These are phyloP conservation scores for Hirtodrosophila cameraria DNA, from an alignment of 2,888 invertebrate species.

Conservation along the genomic window DNA sequence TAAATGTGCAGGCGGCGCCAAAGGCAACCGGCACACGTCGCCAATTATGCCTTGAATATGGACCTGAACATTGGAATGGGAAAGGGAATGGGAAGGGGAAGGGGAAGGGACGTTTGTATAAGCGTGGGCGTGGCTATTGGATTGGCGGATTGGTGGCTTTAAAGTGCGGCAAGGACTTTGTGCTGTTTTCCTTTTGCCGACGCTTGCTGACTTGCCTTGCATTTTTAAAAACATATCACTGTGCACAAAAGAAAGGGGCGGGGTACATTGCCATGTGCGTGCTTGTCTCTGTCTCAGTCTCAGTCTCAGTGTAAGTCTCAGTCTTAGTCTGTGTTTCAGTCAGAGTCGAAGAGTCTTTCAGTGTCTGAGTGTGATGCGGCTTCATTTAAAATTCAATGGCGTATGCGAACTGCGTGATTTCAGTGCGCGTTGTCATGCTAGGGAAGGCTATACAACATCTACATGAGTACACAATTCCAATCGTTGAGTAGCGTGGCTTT, in stretches of 20 bases:
- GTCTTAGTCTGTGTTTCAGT: slow-evolving; percentile 2
- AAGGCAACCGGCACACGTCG: slow-evolving; percentile 65
- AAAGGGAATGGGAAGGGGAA: too few species aligned
- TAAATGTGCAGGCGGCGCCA: slow-evolving; percentile 72
- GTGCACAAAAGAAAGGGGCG: slow-evolving; percentile 3
- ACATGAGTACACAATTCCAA: slow-evolving; percentile 45
- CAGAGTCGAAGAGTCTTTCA: slow-evolving; percentile 6
- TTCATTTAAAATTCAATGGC: slow-evolving; percentile 79
- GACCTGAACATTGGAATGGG: slow-evolving; percentile 8
- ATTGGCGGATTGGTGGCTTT: slow-evolving; percentile 21
- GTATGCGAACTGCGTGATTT: slow-evolving; percentile 76
- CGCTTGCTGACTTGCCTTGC: slow-evolving; percentile 31
- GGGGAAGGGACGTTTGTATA: too few species aligned
- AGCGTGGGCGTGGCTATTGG: slow-evolving; percentile 1
- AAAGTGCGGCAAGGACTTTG: slow-evolving; percentile 22
- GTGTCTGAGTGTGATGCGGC: slow-evolving; percentile 27
- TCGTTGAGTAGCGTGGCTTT: slow-evolving; percentile 34
- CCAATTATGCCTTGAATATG: slow-evolving; percentile 62
- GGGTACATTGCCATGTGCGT: slow-evolving; percentile 10
- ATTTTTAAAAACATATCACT: slow-evolving; percentile 60
- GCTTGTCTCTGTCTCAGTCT: slow-evolving; percentile 12
- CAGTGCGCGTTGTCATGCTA: slow-evolving; percentile 50
- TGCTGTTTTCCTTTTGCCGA: slow-evolving; percentile 18
- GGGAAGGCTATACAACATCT: slow-evolving; percentile 1
- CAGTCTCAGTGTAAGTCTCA: slow-evolving; percentile 4